Evolutionary conservation across 2,113 vertebrate genomes (phyloP), one percentile per base, ranked within the genome.

Genomic region (Zeus faber): DNA sequence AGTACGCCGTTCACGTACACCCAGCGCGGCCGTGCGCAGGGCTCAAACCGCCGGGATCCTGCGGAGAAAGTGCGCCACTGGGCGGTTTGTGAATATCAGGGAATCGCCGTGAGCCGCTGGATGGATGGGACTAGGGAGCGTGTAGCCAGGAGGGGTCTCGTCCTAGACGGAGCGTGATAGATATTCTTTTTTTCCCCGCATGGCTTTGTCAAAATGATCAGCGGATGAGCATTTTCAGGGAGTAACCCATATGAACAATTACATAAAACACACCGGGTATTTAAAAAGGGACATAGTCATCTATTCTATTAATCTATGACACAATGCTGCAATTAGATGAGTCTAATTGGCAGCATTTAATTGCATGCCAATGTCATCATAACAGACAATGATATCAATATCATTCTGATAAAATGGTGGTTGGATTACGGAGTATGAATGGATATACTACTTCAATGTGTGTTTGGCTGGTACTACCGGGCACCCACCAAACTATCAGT

Each of bases 21-120:
- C 73, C 71, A 67, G 48, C 33, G 37, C 16, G 49, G 3, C 45
- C 57, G 37, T 2, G 18, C 54, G 37, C 23, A 64, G 20, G 61
- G 56, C 39, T 53, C 40, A 46, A 22, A 59, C 64, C 43, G 41
- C 0, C 27, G 43, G 54, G 56, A 63, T 76, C 27, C 60, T 65
- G 54, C 51, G 55, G 69, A 68, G 63, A 47, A 74, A 80, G 58
- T 37, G 82, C 79, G 82, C 80, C 73, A 70, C 77, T 13, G 65
- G n/a, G 67, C 73, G 84, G 79, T 66, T 77, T 35, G 72, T 62
- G 76, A 72, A 78, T 49, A 63, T 40, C 62, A 58, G 54, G 53
- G 61, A 77, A 59, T 59, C 47, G 21, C 16, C 43, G 4, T 27
- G 25, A 0, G 49, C 9, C n/a, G 9, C 33, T 37, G 33, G 11